Conservation (phyloP, 2,797 vertebrate species). For the Megaceryle alcyon region DNA sequence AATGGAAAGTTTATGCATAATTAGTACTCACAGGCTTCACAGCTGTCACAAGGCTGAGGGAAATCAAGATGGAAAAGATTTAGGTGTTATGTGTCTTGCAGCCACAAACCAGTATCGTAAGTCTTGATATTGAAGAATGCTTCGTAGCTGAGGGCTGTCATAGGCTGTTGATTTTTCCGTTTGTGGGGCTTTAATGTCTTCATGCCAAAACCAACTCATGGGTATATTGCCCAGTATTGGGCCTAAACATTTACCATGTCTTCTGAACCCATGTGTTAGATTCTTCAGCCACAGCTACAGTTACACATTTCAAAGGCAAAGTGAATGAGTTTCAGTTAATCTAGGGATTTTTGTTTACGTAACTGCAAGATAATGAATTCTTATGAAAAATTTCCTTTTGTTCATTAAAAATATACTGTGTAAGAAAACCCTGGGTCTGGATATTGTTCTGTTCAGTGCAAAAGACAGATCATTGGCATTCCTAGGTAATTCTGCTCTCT, state of each 20-base stretch:
- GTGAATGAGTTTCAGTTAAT: background rate
- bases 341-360: background rate
- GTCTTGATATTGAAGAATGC: background rate
- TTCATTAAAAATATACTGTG: background rate
- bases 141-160: background rate
- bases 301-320: background rate
- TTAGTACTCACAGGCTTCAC: background rate
- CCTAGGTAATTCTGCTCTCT: constrained; percentile 5
- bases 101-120: background rate
- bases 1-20: background rate
- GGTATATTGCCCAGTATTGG: too few relatives aligned
- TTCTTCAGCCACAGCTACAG: background rate
- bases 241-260: rapidly evolving
- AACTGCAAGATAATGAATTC: background rate
- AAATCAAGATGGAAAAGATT: background rate
- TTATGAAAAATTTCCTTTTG: background rate
- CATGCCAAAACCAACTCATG: background rate
- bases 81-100: background rate
- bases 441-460: background rate
- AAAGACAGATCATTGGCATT: constrained; percentile 26
- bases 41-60: background rate
- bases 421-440: background rate
- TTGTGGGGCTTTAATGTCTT: background rate
- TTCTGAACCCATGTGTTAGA: background rate
- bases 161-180: background rate